Conservation (phyloP, 2,113 vertebrate genomes). For the Mesoclemmys tuberculata region DNA sequence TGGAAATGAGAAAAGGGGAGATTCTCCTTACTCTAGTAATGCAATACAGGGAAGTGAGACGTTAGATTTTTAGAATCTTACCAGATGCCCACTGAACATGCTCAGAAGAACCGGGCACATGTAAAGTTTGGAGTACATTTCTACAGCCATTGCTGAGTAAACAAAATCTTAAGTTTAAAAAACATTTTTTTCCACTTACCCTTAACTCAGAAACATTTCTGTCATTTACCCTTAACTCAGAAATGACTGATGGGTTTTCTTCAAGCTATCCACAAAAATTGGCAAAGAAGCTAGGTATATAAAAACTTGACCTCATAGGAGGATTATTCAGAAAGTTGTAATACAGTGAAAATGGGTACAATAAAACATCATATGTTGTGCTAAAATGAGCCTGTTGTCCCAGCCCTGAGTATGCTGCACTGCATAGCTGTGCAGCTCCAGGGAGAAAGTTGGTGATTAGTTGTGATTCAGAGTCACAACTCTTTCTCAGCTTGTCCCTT, state of each 20-base stretch:
- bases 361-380: not conserved
- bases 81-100: not conserved
- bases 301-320: not conserved
- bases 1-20: not conserved
- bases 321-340: not conserved
- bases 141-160: not conserved
- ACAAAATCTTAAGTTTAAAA: not conserved
- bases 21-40: not conserved
- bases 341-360: not conserved
- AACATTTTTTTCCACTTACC: not conserved
- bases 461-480: not conserved
- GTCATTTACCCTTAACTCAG: not conserved
- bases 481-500: not conserved
- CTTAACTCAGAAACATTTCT: not conserved
- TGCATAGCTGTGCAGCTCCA: rapidly evolving
- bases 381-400: not conserved
- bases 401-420: not conserved
- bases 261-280: not conserved
- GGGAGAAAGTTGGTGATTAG: not conserved
- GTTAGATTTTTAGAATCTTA: not conserved
- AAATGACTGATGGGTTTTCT: not conserved
- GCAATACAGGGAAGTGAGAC: not conserved
- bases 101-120: not conserved
- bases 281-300: not conserved
- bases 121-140: not conserved